Evolutionary conservation across 2,113 vertebrate genomes (phyloP).

Genomic region (Tamias sibiricus): DNA sequence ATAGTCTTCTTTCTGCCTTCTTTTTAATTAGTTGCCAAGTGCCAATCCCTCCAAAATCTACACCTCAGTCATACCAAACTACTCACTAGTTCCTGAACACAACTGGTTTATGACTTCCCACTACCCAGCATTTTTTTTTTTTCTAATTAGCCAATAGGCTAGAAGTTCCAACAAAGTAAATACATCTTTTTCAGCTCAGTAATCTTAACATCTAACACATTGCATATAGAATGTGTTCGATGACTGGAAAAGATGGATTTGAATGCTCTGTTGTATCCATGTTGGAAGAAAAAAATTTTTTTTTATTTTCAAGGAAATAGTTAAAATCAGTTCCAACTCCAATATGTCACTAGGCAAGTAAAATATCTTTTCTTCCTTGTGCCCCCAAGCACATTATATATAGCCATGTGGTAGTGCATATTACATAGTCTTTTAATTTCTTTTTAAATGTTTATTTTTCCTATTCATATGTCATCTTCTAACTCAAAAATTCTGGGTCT

Average conservation of each 20-base stretch:
- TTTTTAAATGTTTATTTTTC: background rate
- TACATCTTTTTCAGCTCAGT: background rate
- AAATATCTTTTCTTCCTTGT: background rate
- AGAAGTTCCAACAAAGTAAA: background rate
- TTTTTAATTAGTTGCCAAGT: background rate
- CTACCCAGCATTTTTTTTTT: background rate
- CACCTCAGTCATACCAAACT: background rate
- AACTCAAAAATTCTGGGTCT: background rate
- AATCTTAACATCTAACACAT: constrained; percentile 10
- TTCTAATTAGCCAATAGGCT: background rate
- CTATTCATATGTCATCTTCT: background rate
- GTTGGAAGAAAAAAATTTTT: background rate
- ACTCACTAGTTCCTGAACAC: background rate
- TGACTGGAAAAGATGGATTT: background rate
- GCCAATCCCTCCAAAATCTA: background rate
- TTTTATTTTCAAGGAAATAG: background rate
- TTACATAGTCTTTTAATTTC: background rate
- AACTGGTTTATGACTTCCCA: background rate
- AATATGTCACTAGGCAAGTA: background rate
- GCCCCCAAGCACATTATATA: background rate
- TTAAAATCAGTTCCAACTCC: background rate
- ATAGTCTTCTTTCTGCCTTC: background rate
- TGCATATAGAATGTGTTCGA: background rate
- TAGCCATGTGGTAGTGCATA: background rate
- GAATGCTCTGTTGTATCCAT: background rate